Percentiles rank a stretch among this genome's conserved stretches.
phyloP scores from a whole-genome alignment of 2,888 invertebrate genomes.

The Drosophila yooni region DNA sequence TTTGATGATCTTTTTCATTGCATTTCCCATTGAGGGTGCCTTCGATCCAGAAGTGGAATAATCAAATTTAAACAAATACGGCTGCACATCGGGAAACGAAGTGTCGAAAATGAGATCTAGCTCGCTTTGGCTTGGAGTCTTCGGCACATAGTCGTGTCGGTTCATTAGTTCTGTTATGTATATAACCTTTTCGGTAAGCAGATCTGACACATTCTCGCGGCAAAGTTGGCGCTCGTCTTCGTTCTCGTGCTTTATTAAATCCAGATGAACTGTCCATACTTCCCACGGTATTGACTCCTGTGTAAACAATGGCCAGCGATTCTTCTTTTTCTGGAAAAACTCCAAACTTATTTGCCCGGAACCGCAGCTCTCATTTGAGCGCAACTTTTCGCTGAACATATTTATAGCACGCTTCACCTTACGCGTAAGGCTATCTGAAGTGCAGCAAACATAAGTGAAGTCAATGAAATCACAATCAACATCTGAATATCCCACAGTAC shows the following conservation, averaged over 20 bases:
- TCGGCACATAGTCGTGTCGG: slow-evolving; percentile 97
- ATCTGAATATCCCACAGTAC: slow-evolving; percentile 97
- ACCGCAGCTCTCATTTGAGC: slow-evolving; percentile 90
- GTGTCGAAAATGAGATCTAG: slow-evolving; percentile 98
- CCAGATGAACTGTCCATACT: slow-evolving; percentile 97
- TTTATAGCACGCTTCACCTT: slow-evolving; percentile 91
- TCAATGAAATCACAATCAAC: slow-evolving; percentile 99
- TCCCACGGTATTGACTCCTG: slow-evolving; percentile 99
- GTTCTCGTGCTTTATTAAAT: slow-evolving; percentile 93
- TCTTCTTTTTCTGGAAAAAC: slow-evolving; percentile 96
- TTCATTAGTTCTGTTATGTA: slow-evolving; percentile 98
- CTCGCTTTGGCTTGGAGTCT: slow-evolving; percentile 96
- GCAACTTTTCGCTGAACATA: slow-evolving; percentile 91
- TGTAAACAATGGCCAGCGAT: slow-evolving; percentile 93
- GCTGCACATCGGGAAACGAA: slow-evolving; percentile 96
- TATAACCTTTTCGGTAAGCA: slow-evolving; percentile 96
- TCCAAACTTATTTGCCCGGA: slow-evolving; percentile 96
- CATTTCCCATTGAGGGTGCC: slow-evolving; percentile 92
- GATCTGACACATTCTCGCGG: slow-evolving; percentile 94
- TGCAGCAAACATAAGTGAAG: slow-evolving; percentile 98
- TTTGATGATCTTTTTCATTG: slow-evolving; percentile 94
- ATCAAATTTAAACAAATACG: slow-evolving; percentile 97
- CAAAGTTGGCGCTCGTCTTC: slow-evolving; percentile 95
- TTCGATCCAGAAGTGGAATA: slow-evolving; percentile 92
- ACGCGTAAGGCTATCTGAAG: slow-evolving; percentile 91